Percentiles rank a stretch among this genome's conserved stretches.
These are phyloP conservation scores for Lasioglossum lativentre DNA, from an alignment of 2,888 invertebrate genomes.

Conservation along the genomic window DNA sequence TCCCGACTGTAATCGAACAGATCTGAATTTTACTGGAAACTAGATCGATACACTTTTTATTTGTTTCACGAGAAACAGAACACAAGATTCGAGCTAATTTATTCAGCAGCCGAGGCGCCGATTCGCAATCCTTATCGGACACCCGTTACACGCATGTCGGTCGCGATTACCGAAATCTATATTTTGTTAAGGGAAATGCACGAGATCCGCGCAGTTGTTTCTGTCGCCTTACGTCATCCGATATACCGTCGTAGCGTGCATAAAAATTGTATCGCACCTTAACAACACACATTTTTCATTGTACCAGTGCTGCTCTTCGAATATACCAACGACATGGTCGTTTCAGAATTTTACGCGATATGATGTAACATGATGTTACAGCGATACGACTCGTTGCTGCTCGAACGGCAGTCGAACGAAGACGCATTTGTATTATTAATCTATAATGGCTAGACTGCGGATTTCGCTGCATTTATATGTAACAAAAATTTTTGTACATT, in stretches of 20 bases:
- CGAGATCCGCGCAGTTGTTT: not conserved
- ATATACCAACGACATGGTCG: no score
- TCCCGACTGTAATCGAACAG: not conserved
- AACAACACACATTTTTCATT: not conserved
- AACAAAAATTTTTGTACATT: no score
- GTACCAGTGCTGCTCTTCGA: no score
- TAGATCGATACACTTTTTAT: no score
- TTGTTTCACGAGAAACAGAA: not conserved
- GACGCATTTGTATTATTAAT: not conserved
- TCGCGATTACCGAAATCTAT: not conserved
- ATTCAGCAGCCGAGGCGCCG: not conserved
- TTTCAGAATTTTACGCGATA: not conserved
- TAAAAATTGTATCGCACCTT: not conserved
- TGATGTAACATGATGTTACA: not conserved
- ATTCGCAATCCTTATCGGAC: conserved; percentile 10
- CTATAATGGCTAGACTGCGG: no score
- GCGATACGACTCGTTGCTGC: not conserved
- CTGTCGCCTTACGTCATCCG: not conserved
- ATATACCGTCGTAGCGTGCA: not conserved
- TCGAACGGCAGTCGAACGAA: not conserved
- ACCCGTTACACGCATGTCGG: not conserved
- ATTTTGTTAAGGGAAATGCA: not conserved
- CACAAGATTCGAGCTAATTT: not conserved
- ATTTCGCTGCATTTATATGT: no score
- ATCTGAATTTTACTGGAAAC: not conserved